Conservation (phyloP, 2,888 invertebrate genomes). For the Tenthredo distinguenda region DNA sequence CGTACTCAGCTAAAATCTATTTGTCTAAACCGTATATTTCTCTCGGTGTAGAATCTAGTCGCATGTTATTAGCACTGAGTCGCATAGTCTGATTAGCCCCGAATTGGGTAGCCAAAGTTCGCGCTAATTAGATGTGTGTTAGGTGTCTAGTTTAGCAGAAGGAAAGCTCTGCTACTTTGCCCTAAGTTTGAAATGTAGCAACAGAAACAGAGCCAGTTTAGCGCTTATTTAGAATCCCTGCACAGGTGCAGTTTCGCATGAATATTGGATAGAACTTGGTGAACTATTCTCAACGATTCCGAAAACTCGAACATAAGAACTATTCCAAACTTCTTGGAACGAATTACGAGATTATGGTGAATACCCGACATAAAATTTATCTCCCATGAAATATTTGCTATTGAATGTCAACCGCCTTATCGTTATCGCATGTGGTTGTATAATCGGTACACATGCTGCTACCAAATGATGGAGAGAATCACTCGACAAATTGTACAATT, state of each 20-base stretch:
- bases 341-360: background rate
- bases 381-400: background rate
- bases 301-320: background rate
- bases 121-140: conserved; percentile 1
- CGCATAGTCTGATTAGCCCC: conserved; percentile 6
- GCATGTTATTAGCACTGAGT: background rate
- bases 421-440: background rate
- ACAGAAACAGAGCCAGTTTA: background rate
- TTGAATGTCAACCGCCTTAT: background rate
- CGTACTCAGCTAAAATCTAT: background rate
- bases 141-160: background rate
- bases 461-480: background rate
- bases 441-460: background rate
- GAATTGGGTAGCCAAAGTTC: background rate
- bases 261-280: background rate
- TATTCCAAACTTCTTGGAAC: background rate
- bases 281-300: background rate
- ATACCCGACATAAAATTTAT: background rate
- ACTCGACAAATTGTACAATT: background rate
- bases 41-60: background rate
- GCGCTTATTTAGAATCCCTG: background rate
- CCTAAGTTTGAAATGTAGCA: conserved; percentile 2
- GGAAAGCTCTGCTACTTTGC: background rate
- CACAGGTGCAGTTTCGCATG: conserved; percentile 8
- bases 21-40: background rate